Evolutionary conservation across 2,888 invertebrate genomes (phyloP).

Genomic region (Lacanobia oleracea): DNA sequence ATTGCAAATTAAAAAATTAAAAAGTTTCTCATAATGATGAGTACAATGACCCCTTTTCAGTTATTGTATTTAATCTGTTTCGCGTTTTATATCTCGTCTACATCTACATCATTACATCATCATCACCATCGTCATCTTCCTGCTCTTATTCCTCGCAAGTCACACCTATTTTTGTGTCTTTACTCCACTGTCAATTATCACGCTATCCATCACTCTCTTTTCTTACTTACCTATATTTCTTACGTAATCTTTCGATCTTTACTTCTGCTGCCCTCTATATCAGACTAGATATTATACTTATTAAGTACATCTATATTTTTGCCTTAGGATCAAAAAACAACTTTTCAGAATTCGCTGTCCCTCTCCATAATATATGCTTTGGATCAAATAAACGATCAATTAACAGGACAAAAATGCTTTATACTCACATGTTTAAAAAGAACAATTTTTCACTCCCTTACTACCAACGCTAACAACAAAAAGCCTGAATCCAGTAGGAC

Average conservation of each 20-base stretch:
- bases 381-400: slow-evolving; percentile 2
- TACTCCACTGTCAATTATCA: neutral
- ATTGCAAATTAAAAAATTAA: no score
- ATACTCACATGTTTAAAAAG: neutral
- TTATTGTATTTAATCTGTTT: no score
- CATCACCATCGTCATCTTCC: no score
- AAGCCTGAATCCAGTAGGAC: neutral
- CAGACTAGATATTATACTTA: neutral
- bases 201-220: neutral
- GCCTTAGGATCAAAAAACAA: neutral
- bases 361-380: neutral
- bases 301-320: no score
- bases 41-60: no score
- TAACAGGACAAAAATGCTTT: neutral
- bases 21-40: no score
- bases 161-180: no score
- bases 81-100: no score
- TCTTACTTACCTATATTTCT: no score
- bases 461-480: slow-evolving; percentile 15
- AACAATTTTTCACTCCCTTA: neutral
- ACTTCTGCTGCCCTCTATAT: no score
- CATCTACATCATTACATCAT: no score
- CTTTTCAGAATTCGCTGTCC: neutral
- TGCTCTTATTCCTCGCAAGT: no score
- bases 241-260: neutral